Conservation (phyloP, 1,140 invertebrate genomes). For the Augochlora pura region DNA sequence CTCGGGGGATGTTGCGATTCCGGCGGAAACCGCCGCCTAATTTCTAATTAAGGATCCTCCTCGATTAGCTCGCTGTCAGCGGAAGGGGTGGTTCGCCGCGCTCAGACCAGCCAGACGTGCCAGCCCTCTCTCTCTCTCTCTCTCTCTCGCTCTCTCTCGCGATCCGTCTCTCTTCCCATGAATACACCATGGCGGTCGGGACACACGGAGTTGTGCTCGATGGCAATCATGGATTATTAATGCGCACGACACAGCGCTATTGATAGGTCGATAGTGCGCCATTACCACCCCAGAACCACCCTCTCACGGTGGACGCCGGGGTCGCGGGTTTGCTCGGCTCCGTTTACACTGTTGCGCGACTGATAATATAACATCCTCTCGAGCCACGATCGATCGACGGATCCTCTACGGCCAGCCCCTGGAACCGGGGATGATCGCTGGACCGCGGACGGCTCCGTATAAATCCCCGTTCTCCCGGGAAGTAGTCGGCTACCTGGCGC, state of each 20-base stretch:
- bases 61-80: slow-evolving; percentile 45
- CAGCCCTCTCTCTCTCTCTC: no score
- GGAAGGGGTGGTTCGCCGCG: neutral
- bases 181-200: slow-evolving; percentile 46
- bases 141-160: no score
- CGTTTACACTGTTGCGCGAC: slow-evolving; percentile 53
- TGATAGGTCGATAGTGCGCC: slow-evolving; percentile 61
- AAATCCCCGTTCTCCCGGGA: no score
- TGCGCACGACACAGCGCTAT: slow-evolving; percentile 58
- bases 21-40: slow-evolving; percentile 32
- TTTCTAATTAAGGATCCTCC: slow-evolving; percentile 41
- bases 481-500: no score
- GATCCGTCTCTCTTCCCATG: slow-evolving; percentile 8
- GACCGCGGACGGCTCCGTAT: neutral
- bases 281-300: slow-evolving; percentile 42
- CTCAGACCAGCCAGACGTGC: slow-evolving; percentile 20
- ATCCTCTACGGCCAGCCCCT: neutral
- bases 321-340: slow-evolving; percentile 15
- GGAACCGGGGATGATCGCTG: neutral
- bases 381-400: slow-evolving; percentile 12
- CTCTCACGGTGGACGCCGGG: neutral
- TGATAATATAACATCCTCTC: slow-evolving; percentile 47
- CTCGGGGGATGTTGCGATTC: slow-evolving; percentile 29
- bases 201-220: slow-evolving; percentile 47
- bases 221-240: slow-evolving; percentile 64